A percentile compares a stretch with the other conserved stretches of the same genome.
Evolutionary conservation across 2,797 vertebrate genomes (phyloP).

Genomic region (Tapera naevia): DNA sequence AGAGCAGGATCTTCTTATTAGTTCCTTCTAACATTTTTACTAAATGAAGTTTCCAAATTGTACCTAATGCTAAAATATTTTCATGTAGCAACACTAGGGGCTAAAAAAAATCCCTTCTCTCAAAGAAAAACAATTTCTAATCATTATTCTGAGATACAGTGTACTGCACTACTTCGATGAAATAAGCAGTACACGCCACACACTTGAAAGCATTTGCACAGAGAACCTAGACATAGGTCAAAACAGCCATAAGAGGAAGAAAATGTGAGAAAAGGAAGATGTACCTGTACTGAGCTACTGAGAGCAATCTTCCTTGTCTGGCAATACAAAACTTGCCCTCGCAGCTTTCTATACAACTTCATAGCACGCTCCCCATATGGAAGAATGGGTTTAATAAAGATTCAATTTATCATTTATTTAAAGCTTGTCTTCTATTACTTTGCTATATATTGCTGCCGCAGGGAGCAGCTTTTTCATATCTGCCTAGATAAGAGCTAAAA

Average conservation of each 20-base stretch:
- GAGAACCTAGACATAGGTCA: not conserved
- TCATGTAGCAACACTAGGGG: not conserved
- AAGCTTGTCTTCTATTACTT: slow-evolving; percentile 7
- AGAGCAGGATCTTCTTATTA: not conserved
- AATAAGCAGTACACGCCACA: not conserved
- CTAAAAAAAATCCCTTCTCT: not conserved
- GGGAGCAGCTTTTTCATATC: slow-evolving; percentile 6
- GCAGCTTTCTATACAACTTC: not conserved
- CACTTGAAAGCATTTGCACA: not conserved
- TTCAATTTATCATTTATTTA: slow-evolving; percentile 39
- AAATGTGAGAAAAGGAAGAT: not conserved
- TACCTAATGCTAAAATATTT: not conserved
- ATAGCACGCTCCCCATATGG: slow-evolving; percentile 17
- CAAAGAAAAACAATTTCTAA: not conserved
- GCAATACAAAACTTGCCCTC: not conserved
- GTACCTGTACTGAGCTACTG: not conserved
- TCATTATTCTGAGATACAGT: not conserved
- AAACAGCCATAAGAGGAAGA: not conserved
- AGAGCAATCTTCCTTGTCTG: not conserved
- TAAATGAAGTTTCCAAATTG: not conserved
- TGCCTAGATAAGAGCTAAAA: not conserved
- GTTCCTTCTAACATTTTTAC: not conserved
- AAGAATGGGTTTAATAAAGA: slow-evolving; percentile 46
- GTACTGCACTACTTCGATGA: not conserved
- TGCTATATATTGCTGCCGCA: not conserved